phyloP scores from a whole-genome alignment of 2,888 invertebrate species.

The Scelioninae gen. 1 region DNA sequence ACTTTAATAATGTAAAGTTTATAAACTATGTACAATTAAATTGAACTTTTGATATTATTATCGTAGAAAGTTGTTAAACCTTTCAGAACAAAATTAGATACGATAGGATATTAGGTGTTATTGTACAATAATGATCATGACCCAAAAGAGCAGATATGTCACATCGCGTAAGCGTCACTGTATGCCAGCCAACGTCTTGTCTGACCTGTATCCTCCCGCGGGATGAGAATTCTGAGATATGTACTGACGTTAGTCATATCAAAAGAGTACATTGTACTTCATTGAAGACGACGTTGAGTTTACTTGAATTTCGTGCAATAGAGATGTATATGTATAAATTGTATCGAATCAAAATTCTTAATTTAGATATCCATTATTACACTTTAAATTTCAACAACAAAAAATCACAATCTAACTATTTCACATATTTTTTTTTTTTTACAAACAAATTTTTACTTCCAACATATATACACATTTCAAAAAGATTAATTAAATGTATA shows the following conservation, averaged over 20 bases:
- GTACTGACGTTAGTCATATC: conserved; percentile 81
- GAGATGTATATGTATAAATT: conserved; percentile 36
- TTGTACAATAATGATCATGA: conserved; percentile 64
- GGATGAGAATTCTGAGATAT: conserved; percentile 80
- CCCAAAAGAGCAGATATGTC: conserved; percentile 72
- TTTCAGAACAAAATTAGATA: too few species aligned
- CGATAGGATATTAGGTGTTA: too few species aligned
- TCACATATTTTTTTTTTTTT: too few species aligned
- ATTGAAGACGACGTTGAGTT: conserved; percentile 81
- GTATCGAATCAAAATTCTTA: conserved; percentile 16
- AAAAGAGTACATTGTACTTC: conserved; percentile 76
- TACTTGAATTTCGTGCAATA: conserved; percentile 64
- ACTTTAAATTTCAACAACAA: too few species aligned
- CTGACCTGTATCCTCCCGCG: conserved; percentile 77
- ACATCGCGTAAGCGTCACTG: conserved; percentile 75
- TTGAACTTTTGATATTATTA: too few species aligned
- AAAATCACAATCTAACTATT: too few species aligned
- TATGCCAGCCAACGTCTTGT: conserved; percentile 72
- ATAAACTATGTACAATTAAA: too few species aligned
- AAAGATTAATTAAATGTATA: too few species aligned
- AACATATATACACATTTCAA: too few species aligned
- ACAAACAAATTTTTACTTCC: too few species aligned
- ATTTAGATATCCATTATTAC: conserved; percentile 20
- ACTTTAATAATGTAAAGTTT: too few species aligned
- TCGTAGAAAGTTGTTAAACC: too few species aligned